Base-by-base conservation (phyloP, 1,140 invertebrate genomes). In the Drosophila busckii region DNA sequence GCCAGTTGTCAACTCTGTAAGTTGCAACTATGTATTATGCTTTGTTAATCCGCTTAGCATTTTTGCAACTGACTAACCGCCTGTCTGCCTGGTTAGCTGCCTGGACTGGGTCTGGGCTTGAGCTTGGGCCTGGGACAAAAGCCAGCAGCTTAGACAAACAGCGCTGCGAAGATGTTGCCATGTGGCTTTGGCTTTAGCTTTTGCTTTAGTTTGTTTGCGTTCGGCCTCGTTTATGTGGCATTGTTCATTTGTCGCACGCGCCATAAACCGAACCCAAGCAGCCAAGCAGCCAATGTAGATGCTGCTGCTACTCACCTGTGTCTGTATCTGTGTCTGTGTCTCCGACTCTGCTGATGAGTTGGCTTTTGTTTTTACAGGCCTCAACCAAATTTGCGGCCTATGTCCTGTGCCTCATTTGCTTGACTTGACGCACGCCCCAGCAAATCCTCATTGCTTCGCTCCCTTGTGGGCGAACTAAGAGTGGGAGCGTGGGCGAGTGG, bases 191-290 rank as follows among this genome's bases (percentile, higher is more conserved):
- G 35, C 46, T n/a, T n/a, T n/a, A n/a, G n/a, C n/a, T n/a, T n/a
- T n/a, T n/a, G n/a, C n/a, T n/a, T n/a, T n/a, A 44, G 17, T 55
- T 41, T 32, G 32, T 62, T 32, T 52, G 8, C 26, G 22, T 8
- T 29, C 26, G 40, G n/a, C 7, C 41, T 22, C 41, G 13, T 50
- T 41, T 45, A 31, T 28, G 50, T 35, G 44, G 42, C 31, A 66
- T 82, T 82, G 75, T 71, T 78, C 75, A 65, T 82, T 80, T 80
- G 73, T 67, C 64, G 70, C 73, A 80, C 64, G 75, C 68, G 50
- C 75, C 40, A 58, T 60, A 54, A 65, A 56, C 62, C 52, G 26
- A 56, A 32, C 34, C 60, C 53, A 38, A 59, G 52, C 2, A 48
- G 32, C 34, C 28, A n/a, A 9, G 9, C 1, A 9, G 28, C 9